A percentile compares a stretch with the other conserved stretches of the same genome.
Conservation (phyloP, 2,888 invertebrate genomes). For the Sinhomidia bicolor region DNA sequence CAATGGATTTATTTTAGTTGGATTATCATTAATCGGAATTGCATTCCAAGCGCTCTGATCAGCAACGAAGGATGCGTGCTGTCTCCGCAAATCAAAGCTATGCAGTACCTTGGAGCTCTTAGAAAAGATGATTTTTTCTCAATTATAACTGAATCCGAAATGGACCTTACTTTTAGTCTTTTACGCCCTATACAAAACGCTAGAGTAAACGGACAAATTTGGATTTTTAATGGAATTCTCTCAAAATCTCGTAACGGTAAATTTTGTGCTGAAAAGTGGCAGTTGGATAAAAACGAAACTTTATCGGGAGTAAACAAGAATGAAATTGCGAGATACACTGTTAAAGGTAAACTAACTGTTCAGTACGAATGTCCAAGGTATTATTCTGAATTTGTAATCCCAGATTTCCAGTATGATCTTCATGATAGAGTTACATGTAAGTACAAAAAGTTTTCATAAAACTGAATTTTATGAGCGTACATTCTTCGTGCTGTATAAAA, state of each 20-base stretch:
- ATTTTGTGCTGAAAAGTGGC: slow-evolving; percentile 43
- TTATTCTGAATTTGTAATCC: neutral
- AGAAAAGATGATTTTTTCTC: slow-evolving; percentile 60
- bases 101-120: slow-evolving; percentile 47
- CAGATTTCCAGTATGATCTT: slow-evolving; percentile 27
- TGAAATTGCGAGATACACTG: slow-evolving; percentile 4
- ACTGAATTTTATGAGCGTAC: neutral
- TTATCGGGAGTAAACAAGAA: neutral
- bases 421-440: slow-evolving; percentile 27
- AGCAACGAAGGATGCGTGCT: slow-evolving; percentile 51
- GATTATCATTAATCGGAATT: slow-evolving; percentile 60
- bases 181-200: slow-evolving; percentile 58
- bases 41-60: slow-evolving; percentile 33
- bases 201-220: slow-evolving; percentile 38
- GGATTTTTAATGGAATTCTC: slow-evolving; percentile 66
- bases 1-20: slow-evolving; percentile 54
- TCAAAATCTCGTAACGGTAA: neutral
- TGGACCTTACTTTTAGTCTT: neutral
- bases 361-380: slow-evolving; percentile 45
- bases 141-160: slow-evolving; percentile 11
- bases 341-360: slow-evolving; percentile 45
- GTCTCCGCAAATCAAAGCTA: slow-evolving; percentile 60
- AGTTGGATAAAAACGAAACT: neutral
- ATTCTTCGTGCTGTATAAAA: neutral
- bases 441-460: neutral